Evolutionary conservation across 1,140 invertebrate species (phyloP).

Genomic region (Drosophila sturtevanti): DNA sequence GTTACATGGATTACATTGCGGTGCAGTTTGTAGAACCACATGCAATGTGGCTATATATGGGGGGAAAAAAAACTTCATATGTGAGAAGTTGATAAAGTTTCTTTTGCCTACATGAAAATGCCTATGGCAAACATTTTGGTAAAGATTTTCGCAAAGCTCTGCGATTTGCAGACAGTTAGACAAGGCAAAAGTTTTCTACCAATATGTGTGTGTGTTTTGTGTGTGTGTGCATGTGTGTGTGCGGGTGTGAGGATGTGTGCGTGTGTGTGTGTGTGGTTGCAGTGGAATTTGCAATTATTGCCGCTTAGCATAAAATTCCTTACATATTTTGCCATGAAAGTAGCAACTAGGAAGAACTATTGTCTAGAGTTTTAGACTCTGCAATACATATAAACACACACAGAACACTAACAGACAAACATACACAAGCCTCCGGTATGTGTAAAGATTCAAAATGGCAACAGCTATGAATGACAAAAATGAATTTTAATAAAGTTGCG

Average conservation of each 20-base stretch:
- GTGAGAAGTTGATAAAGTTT: slow-evolving; percentile 47
- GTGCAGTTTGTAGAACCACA: slow-evolving; percentile 52
- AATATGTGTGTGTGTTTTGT: slow-evolving; percentile 13
- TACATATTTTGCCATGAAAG: slow-evolving; percentile 68
- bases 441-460: slow-evolving; percentile 2
- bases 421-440: slow-evolving; percentile 3
- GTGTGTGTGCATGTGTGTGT: neutral
- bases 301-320: slow-evolving; percentile 76
- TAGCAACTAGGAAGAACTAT: slow-evolving; percentile 73
- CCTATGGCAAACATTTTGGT: slow-evolving; percentile 78
- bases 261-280: slow-evolving; percentile 50
- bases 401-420: slow-evolving; percentile 16
- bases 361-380: slow-evolving; percentile 68
- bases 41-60: slow-evolving; percentile 60
- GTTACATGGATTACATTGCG: slow-evolving; percentile 40
- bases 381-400: slow-evolving; percentile 23
- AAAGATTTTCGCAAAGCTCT: slow-evolving; percentile 77
- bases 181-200: slow-evolving; percentile 60
- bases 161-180: slow-evolving; percentile 79
- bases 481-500: slow-evolving; percentile 79
- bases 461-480: slow-evolving; percentile 73
- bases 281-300: slow-evolving; percentile 79
- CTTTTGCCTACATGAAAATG: slow-evolving; percentile 57
- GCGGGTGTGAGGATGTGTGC: slow-evolving; percentile 1
- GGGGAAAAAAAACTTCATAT: slow-evolving; percentile 63